Evolutionary conservation across 2,888 invertebrate genomes (phyloP), one percentile per base, ranked within the genome.

Genomic region (Eupsilia transversa): DNA sequence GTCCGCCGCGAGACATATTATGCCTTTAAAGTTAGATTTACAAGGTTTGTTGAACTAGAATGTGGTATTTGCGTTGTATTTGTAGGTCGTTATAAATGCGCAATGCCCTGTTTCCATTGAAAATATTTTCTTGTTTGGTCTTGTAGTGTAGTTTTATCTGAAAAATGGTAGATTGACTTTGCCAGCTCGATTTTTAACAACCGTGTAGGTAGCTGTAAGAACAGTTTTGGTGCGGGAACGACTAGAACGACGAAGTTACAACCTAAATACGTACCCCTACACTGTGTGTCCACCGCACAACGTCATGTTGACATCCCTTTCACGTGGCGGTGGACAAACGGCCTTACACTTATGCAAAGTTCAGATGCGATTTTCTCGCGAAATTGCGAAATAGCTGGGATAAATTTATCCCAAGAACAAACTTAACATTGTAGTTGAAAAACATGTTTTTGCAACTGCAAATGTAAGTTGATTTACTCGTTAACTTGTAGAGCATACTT

Each of bases 21-120:
- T 54, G 59, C 77, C 54, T 82, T 76, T 84, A 71, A 43, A 69
- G 77, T 69, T 2, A 33, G 68, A 81, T 84, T 80, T 69, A 76
- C 43, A 27, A 52, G 76, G 64, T 76, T 74, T 79, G 23, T 76
- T 72, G 69, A 76, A 72, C 65, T 76, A 67, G 52, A 80, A 70
- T 59, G 27, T 52, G 35, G 7, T 63, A 38, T 72, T 56, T 72
- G 30, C 20, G 49, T 52, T 23, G 20, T 23, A 46, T 57, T 66
- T 66, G 27, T 70, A 64, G 57, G 54, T 70, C 56, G 33, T 52
- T 46, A 41, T 38, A 30, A 56, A 54, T 60, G 59, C 65, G 54
- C 46, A 74, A 49, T 65, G 1, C 27, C 12, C n/a, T 46, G 33
- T 74, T 27, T 71, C 27, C 14, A 14, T 9, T 20, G 0, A 33